These are phyloP conservation scores for Megalurothrips usitatus DNA, from an alignment of 2,888 invertebrate species.

Conservation along the genomic window DNA sequence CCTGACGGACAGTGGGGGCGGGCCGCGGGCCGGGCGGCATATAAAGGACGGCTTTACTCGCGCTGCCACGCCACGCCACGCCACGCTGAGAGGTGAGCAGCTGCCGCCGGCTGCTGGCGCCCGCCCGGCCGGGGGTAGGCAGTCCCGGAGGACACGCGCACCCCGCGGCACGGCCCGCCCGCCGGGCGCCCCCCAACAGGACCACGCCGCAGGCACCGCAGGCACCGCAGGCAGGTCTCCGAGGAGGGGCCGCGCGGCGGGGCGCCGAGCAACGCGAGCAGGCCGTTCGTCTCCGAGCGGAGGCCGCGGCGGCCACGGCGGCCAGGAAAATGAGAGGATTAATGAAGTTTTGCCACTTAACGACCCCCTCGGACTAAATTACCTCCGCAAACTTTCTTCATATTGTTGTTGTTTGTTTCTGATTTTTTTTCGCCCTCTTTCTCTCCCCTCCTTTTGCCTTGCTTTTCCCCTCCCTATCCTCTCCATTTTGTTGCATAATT, in stretches of 20 bases:
- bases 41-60: too few species aligned
- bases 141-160: too few species aligned
- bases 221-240: neutral
- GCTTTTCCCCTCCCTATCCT: too few species aligned
- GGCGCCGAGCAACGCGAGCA: neutral
- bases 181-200: too few species aligned
- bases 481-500: neutral
- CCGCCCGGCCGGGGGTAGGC: too few species aligned
- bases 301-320: neutral
- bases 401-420: neutral
- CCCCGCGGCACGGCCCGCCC: too few species aligned
- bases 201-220: too few species aligned
- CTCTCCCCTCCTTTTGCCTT: neutral
- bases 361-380: neutral
- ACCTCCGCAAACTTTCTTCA: neutral
- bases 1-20: too few species aligned
- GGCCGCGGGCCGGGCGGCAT: too few species aligned
- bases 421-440: neutral
- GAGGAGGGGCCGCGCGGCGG: neutral
- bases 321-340: neutral
- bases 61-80: too few species aligned
- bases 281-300: neutral
- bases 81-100: too few species aligned
- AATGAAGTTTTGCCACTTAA: conserved; percentile 6
- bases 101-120: too few species aligned